phyloP scores from a whole-genome alignment of 2,888 invertebrate genomes.

The Eristalis pertinax region DNA sequence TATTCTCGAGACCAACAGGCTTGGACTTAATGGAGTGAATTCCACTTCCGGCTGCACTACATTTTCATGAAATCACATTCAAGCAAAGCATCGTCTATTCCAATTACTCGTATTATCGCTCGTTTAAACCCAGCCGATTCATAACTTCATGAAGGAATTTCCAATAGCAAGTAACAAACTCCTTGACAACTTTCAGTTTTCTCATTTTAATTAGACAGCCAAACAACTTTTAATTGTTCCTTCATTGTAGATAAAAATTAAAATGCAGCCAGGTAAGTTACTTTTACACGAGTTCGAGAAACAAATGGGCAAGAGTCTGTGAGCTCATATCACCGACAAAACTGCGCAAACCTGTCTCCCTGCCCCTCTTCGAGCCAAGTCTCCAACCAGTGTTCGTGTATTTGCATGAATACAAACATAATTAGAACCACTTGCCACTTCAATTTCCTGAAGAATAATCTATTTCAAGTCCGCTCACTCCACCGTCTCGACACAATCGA shows the following conservation, averaged over 20 bases:
- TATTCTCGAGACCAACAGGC: too few species aligned
- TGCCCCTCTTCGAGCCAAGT: too few species aligned
- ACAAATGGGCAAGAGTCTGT: too few species aligned
- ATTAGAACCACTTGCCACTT: neutral
- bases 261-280: slow-evolving; percentile 11
- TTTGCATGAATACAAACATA: too few species aligned
- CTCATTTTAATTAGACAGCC: slow-evolving; percentile 57
- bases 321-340: too few species aligned
- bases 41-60: neutral
- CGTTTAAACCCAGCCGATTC: neutral
- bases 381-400: too few species aligned
- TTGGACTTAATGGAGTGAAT: too few species aligned
- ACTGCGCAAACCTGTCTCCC: too few species aligned
- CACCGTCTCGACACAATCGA: neutral
- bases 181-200: slow-evolving; percentile 12
- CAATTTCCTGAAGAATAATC: too few species aligned
- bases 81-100: neutral
- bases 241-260: neutral
- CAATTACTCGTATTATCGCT: too few species aligned
- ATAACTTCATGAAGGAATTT: slow-evolving; percentile 2
- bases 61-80: neutral
- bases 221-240: slow-evolving; percentile 62
- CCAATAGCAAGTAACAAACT: slow-evolving; percentile 33
- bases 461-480: too few species aligned
- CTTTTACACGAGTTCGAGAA: slow-evolving; percentile 7